Base-by-base conservation (phyloP, 2,797 vertebrate genomes). In the Pangasius djambal region DNA sequence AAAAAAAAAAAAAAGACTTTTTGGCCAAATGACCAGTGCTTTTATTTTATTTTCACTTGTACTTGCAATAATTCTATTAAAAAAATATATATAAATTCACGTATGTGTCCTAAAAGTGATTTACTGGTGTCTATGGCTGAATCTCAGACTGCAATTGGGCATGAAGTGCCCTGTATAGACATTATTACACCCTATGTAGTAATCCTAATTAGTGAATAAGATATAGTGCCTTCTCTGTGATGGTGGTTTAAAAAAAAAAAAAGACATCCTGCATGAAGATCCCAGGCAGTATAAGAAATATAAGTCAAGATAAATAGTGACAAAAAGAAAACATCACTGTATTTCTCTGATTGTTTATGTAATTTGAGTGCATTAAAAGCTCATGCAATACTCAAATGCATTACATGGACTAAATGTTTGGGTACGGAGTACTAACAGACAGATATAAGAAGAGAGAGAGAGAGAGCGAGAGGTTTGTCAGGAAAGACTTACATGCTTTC, bases 401-500 rank as follows among this genome's bases (percentile, higher is more conserved):
- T 44, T 72, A 20, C 28, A 65, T 65, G 37, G 5, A 74, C 9
- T 65, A 20, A 72, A 72, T 72, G 16, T 34, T 20, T 55, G 16
- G 1, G 50, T 31, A 22, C 20, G 18, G 13, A 0, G 48, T n/a
- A 31, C 34, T 7, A 15, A 34, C 22, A 50, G 74, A 75, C 40
- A 77, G 37, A 34, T 1, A n/a, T 12, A 67, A 1, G 48, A 6
- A 10, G 13, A 50, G 52, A 63, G 82, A 83, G 15, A 57, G 34
- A 89, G 40, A 31, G 63, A 79, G 52, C 18, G 31, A 52, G 85
- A 59, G 25, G 18, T 7, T 16, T n/a, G 25, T 55, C n/a, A 2
- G 40, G 22, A 86, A 87, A 65, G 86, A 96, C 96, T 94, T 95
- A 98, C 98, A 78, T 99, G 98, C 96, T 97, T 98, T 90, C 97